These are phyloP conservation scores for Odocoileus hemionus DNA, from an alignment of 2,113 vertebrate species.

Conservation along the genomic window DNA sequence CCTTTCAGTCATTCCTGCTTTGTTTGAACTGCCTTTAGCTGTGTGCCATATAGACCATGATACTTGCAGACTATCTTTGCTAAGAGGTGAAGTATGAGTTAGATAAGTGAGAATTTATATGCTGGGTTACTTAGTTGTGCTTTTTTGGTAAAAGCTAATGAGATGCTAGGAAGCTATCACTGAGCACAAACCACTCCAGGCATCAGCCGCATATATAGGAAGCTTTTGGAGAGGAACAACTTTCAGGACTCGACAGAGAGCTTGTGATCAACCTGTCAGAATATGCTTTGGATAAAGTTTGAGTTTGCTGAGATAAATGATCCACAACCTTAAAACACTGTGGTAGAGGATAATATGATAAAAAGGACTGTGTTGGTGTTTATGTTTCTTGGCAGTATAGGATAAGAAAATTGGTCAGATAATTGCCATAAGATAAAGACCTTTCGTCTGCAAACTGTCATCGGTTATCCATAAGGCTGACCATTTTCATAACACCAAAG, in stretches of 20 bases:
- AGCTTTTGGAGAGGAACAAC: not conserved
- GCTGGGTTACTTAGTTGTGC: not conserved
- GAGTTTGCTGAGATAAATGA: not conserved
- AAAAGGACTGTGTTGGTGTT: not conserved
- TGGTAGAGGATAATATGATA: not conserved
- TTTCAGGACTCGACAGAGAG: not conserved
- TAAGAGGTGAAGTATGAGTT: not conserved
- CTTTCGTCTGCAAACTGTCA: not conserved
- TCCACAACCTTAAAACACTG: not conserved
- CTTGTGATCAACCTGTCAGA: not conserved
- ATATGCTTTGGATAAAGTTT: not conserved
- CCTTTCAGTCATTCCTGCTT: slow-evolving; percentile 3
- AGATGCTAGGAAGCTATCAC: not conserved
- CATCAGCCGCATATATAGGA: not conserved
- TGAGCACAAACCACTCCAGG: not conserved
- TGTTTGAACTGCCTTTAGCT: not conserved
- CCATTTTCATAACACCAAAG: not conserved
- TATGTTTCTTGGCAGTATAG: not conserved
- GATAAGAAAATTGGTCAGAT: not conserved
- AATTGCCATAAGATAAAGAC: not conserved
- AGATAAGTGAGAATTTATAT: not conserved
- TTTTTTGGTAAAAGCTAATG: not conserved
- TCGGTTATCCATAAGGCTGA: not conserved
- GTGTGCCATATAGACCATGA: not conserved
- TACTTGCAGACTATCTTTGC: not conserved